Conservation (phyloP, 2,888 invertebrate genomes). For the Apamea crenata region DNA sequence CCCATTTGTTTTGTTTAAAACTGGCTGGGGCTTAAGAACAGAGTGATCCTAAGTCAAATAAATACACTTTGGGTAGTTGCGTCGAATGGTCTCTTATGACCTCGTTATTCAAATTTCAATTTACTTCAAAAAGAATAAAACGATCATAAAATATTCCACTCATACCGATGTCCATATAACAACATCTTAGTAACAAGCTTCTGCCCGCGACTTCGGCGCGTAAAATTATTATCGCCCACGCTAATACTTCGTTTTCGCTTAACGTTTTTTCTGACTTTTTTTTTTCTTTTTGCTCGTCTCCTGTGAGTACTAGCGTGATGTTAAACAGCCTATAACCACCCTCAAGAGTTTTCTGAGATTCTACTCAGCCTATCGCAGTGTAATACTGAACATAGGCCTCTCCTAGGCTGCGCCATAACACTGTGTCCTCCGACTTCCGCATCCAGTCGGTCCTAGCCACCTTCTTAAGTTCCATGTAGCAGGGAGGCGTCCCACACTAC, state of each 20-base stretch:
- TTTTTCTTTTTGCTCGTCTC: not conserved
- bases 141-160: constrained; percentile 54
- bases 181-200: constrained; percentile 14
- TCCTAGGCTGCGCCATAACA: not conserved
- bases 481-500: not conserved
- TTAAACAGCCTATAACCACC: not conserved
- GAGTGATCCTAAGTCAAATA: not conserved
- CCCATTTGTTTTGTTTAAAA: not conserved
- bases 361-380: not conserved
- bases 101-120: constrained; percentile 13
- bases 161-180: constrained; percentile 45
- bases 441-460: not conserved
- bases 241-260: not conserved
- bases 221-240: not conserved
- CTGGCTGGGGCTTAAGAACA: not conserved
- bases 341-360: not conserved
- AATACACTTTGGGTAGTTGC: not conserved
- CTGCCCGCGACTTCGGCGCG: not conserved
- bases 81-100: not conserved
- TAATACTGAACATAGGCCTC: not conserved
- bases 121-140: constrained; percentile 30
- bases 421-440: not conserved
- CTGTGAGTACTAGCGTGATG: too few species aligned
- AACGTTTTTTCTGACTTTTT: not conserved
- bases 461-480: not conserved